Evolutionary conservation across 35 echinoderm and acorn worm species (phyloP).

Genomic region (Anneissia japonica): DNA sequence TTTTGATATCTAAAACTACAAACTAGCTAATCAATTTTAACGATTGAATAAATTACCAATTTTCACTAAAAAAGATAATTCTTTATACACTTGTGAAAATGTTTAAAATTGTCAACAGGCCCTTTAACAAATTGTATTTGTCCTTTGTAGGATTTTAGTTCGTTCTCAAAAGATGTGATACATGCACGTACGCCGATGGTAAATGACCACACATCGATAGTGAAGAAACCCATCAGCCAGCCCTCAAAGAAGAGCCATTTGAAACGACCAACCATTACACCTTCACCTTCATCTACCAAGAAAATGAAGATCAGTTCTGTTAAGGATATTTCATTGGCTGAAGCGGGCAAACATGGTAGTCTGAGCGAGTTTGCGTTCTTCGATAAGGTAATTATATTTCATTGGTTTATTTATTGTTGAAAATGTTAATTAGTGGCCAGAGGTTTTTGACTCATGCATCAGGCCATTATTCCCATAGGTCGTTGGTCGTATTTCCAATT

Average conservation of each 20-base stretch:
- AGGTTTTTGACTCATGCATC: too few species aligned
- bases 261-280: constrained; percentile 27
- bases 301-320: constrained; percentile 75
- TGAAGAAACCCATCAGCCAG: constrained; percentile 41
- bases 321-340: constrained; percentile 76
- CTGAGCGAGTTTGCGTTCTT: constrained; percentile 99
- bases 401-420: background rate
- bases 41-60: too few species aligned
- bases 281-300: constrained; percentile 38
- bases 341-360: constrained; percentile 92
- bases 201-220: constrained; percentile 49
- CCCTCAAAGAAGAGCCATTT: constrained; percentile 45
- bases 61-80: too few species aligned
- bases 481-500: too few species aligned
- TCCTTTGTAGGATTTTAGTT: background rate
- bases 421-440: too few species aligned
- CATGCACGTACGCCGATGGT: background rate
- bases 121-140: too few species aligned
- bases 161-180: background rate
- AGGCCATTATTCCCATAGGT: too few species aligned
- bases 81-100: too few species aligned
- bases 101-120: too few species aligned
- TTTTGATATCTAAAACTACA: too few species aligned
- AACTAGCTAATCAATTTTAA: too few species aligned
- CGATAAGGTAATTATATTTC: constrained; percentile 69